Evolutionary conservation across 2,113 vertebrate genomes (phyloP), one percentile per base, ranked within the genome.

Genomic region (Semnornis frantzii): DNA sequence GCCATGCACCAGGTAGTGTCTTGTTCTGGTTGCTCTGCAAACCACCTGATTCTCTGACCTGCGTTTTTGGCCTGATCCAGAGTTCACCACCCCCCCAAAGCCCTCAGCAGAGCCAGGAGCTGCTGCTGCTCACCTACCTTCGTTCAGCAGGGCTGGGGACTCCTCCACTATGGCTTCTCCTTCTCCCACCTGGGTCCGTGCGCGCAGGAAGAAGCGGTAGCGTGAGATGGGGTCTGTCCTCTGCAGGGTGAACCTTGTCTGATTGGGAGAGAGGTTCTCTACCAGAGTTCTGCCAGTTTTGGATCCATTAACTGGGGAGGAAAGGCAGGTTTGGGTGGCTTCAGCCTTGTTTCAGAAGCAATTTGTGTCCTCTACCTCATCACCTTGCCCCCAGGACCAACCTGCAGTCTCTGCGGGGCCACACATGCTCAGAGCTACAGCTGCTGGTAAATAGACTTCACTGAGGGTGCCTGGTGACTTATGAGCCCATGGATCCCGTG

Each of bases 261-360:
- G 97, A 28, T 99, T 99, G 52, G 98, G 98, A 66, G 95, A 97
- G 82, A 99, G 98, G 78, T 94, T 97, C 96, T 98, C 97, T 50
- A 98, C 34, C 81, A 98, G 82, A n/a, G 72, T 72, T 72, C 84
- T 97, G 59, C 98, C 98, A 30, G 82, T 37, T 84, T 97, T 97
- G 79, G 99, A 98, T n/a, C 98, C 99, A 3, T 99, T 99, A 87
- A 99, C 99, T 99, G 98, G 73, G 87, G 82, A 89, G 77, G 79
- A 95, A 94, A 97, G 72, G 78, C 17, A 81, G 87, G 69, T 8
- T 4, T 21, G 82, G 93, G 37, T 1, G 44, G 81, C 70, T 70
- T 95, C 85, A 95, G 89, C 83, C 73, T 63, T 30, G 59, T 11
- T 20, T 20, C 64, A 30, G 44, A 37, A 59, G 33, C 5, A 52